Conservation (phyloP, 2,888 invertebrate genomes). For the Timema podura region DNA sequence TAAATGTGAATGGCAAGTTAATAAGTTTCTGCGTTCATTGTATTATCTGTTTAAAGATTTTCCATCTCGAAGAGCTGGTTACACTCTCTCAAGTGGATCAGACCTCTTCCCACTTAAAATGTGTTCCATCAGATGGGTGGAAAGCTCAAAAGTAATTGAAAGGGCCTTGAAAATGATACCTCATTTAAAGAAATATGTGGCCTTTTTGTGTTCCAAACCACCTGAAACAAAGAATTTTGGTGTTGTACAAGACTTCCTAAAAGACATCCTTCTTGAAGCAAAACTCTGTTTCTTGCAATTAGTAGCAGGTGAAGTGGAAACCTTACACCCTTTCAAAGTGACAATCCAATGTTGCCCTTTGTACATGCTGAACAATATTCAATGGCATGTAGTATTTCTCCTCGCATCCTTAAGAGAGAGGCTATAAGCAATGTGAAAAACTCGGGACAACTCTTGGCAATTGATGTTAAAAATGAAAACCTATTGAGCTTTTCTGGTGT, state of each 20-base stretch:
- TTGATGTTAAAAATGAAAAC: slow-evolving; percentile 5
- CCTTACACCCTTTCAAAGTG: neutral
- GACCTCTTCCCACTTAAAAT: neutral
- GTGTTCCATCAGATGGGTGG: slow-evolving; percentile 5
- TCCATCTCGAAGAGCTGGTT: neutral
- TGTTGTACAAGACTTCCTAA: neutral
- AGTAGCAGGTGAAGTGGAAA: neutral
- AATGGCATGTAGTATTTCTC: neutral
- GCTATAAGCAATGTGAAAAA: neutral
- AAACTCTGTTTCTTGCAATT: slow-evolving; percentile 4
- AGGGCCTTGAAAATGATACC: neutral
- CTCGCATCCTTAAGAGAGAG: neutral
- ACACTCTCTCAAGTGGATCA: neutral
- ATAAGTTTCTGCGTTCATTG: neutral
- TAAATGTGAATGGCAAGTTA: slow-evolving; percentile 10
- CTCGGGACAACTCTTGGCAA: neutral
- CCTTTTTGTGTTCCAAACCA: neutral
- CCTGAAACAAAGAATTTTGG: slow-evolving; percentile 3
- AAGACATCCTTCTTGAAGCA: slow-evolving; percentile 3
- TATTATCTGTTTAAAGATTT: slow-evolving; percentile 9
- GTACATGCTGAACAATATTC: neutral
- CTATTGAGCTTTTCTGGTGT: neutral
- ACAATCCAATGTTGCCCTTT: slow-evolving; percentile 8
- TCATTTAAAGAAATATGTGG: neutral
- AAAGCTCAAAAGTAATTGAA: neutral